A percentile compares a stretch with the other conserved stretches of the same genome.
phyloP scores from a whole-genome alignment of 2,113 vertebrate species.

The Pagrus major region DNA sequence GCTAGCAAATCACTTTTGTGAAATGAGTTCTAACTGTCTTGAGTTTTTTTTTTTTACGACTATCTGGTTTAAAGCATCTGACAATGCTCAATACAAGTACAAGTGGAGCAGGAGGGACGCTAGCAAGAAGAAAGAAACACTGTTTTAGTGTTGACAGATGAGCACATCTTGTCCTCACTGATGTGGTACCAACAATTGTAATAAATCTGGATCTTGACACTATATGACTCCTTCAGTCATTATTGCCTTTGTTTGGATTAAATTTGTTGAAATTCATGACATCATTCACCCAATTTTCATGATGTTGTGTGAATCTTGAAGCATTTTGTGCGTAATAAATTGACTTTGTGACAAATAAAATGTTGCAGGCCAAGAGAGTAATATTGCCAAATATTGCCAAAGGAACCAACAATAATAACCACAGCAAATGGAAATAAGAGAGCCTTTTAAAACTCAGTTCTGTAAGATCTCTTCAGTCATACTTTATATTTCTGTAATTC shows the following conservation, averaged over 20 bases:
- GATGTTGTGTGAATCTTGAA: neutral
- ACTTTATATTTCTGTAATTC: neutral
- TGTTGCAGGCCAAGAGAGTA: neutral
- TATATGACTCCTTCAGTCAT: neutral
- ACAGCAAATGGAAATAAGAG: neutral
- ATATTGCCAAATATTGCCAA: neutral
- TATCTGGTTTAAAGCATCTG: constrained; percentile 16
- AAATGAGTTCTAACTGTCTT: neutral
- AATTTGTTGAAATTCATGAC: neutral
- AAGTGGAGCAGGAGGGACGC: neutral
- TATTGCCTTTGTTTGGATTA: neutral
- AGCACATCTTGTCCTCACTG: constrained; percentile 6
- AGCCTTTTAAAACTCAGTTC: neutral
- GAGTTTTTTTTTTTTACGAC: neutral
- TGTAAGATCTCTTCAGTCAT: neutral
- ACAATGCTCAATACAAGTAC: neutral
- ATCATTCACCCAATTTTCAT: neutral
- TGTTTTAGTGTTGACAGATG: constrained; percentile 31
- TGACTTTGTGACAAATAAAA: neutral
- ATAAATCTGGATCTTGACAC: neutral
- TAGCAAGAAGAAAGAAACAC: neutral
- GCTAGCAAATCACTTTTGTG: neutral
- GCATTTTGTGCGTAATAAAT: neutral
- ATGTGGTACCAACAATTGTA: neutral
- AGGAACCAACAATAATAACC: neutral